These are phyloP conservation scores for Menidia beryllina DNA, from an alignment of 2,113 vertebrate species.

Conservation along the genomic window DNA sequence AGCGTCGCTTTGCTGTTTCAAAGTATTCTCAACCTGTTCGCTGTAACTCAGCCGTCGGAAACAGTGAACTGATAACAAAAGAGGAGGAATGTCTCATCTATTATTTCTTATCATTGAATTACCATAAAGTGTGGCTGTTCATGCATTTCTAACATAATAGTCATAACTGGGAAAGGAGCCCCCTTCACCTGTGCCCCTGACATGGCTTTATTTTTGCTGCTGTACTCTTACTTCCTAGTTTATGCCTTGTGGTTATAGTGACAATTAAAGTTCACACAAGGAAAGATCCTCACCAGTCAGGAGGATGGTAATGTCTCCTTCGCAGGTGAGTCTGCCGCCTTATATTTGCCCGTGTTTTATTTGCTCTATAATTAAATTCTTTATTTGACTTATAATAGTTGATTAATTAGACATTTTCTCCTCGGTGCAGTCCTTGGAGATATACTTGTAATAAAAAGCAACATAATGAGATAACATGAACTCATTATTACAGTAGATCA, in stretches of 20 bases:
- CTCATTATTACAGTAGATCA: slow-evolving; percentile 14
- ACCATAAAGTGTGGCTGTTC: not conserved
- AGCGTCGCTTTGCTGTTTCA: not conserved
- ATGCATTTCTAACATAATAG: not conserved
- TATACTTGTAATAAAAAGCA: slow-evolving; percentile 19
- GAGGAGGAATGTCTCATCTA: slow-evolving; percentile 2
- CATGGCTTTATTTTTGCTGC: not conserved
- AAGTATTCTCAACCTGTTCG: not conserved
- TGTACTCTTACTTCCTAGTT: not conserved
- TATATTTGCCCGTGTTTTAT: slow-evolving; percentile 12
- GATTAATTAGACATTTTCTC: slow-evolving; percentile 49
- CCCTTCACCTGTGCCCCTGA: not conserved
- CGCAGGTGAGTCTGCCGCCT: not conserved
- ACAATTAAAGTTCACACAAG: slow-evolving; percentile 5
- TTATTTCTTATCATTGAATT: slow-evolving; percentile 8
- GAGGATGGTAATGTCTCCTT: not conserved
- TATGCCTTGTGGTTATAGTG: not conserved
- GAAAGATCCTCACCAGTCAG: not conserved
- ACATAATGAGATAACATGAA: slow-evolving; percentile 38
- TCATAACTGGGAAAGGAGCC: not conserved
- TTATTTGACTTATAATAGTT: slow-evolving; percentile 42
- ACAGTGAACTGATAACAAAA: not conserved
- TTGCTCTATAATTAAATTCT: slow-evolving; percentile 30
- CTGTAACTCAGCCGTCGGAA: slow-evolving; percentile 1
- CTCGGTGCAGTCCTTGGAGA: slow-evolving; percentile 27